Percentiles rank a stretch among this genome's conserved stretches.
These are phyloP conservation scores for Margaritifera margaritifera DNA, from an alignment of 2,888 invertebrate species.

Conservation along the genomic window DNA sequence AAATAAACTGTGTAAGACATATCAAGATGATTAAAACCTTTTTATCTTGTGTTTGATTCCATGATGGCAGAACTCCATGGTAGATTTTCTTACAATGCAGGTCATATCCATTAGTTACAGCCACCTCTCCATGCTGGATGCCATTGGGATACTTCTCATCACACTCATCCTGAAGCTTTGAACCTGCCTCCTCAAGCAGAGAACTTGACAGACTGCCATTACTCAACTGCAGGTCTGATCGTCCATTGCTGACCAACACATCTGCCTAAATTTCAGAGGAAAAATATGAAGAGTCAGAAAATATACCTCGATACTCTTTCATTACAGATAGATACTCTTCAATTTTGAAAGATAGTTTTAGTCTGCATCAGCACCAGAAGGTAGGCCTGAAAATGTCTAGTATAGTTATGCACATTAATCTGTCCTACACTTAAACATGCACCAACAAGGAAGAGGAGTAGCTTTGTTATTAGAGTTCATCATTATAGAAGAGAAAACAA, in stretches of 20 bases:
- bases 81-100: conserved; percentile 29
- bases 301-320: no score
- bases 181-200: conserved; percentile 26
- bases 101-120: conserved; percentile 28
- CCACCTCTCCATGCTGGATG: conserved; percentile 24
- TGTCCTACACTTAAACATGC: no score
- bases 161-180: conserved; percentile 29
- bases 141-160: conserved; percentile 23
- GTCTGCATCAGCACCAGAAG: no score
- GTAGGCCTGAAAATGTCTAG: no score
- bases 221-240: conserved; percentile 10
- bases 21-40: background rate
- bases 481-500: no score
- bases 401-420: no score
- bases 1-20: background rate
- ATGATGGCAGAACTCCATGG: conserved; percentile 32
- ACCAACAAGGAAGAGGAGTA: no score
- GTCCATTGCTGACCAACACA: conserved; percentile 28
- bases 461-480: no score
- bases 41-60: conserved; percentile 19
- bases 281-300: background rate
- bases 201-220: conserved; percentile 20
- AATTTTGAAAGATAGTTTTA: no score
- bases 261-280: conserved; percentile 21
- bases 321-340: no score